phyloP scores from a whole-genome alignment of 2,113 vertebrate genomes.

The Boulengeromyrus knoepffleri region DNA sequence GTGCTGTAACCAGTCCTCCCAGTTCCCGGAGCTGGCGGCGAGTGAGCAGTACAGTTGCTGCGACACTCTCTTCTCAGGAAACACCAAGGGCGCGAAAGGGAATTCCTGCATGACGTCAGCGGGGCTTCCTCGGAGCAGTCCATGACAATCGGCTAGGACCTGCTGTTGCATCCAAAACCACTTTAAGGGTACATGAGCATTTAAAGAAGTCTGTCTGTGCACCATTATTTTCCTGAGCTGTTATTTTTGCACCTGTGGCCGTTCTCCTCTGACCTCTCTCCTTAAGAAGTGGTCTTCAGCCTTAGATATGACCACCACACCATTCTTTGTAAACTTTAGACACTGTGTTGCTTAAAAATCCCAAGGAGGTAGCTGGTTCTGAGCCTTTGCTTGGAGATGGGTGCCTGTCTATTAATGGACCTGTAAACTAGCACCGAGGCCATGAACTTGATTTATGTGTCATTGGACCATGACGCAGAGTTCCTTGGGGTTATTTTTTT shows the following conservation, averaged over 20 bases:
- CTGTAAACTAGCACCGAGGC: neutral
- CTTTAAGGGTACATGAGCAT: neutral
- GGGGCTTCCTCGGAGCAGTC: too few species aligned
- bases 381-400: neutral
- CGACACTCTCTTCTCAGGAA: too few species aligned
- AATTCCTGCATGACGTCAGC: too few species aligned
- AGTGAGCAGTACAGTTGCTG: too few species aligned
- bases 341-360: neutral
- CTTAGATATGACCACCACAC: neutral
- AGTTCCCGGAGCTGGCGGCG: too few species aligned
- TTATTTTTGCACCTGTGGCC: neutral
- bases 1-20: too few species aligned
- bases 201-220: neutral
- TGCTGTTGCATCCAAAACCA: neutral
- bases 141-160: neutral
- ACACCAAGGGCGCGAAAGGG: too few species aligned
- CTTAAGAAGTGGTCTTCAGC: neutral
- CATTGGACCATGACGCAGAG: neutral
- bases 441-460: neutral
- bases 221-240: neutral
- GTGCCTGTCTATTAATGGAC: neutral
- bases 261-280: neutral
- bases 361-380: neutral
- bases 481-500: neutral
- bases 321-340: neutral